These are phyloP conservation scores for Rhinoderma darwinii DNA, from an alignment of 2,113 vertebrate species.

Conservation along the genomic window DNA sequence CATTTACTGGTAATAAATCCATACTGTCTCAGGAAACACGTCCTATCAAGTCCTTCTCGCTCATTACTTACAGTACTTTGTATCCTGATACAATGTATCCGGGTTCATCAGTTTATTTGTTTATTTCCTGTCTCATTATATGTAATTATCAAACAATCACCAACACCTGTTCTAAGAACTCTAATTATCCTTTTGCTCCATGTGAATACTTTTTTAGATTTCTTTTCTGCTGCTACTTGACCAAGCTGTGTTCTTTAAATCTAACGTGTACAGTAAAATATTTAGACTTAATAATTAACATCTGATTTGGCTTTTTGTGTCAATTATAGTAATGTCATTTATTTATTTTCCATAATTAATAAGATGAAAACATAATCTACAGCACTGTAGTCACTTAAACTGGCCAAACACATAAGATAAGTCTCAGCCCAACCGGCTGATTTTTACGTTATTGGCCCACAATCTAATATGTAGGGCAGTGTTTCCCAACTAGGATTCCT, in stretches of 20 bases:
- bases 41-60: background rate
- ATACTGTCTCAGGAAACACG: background rate
- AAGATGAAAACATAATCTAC: no score
- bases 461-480: no score
- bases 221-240: background rate
- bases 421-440: no score
- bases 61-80: slow-evolving; percentile 13
- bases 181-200: slow-evolving; percentile 8
- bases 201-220: background rate
- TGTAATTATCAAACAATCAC: background rate
- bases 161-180: background rate
- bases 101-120: slow-evolving; percentile 12
- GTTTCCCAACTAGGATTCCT: no score
- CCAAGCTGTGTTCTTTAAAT: background rate
- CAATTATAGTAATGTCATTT: no score
- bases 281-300: background rate
- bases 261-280: no score
- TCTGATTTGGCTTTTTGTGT: no score
- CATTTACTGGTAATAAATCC: slow-evolving; percentile 40
- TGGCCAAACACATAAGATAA: no score
- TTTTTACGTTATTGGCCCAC: no score
- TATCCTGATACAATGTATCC: background rate
- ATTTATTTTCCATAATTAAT: no score
- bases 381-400: no score
- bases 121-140: slow-evolving; percentile 23